Evolutionary conservation across 2,797 vertebrate species (phyloP).

Genomic region (Oryzias dopingdopingensis): DNA sequence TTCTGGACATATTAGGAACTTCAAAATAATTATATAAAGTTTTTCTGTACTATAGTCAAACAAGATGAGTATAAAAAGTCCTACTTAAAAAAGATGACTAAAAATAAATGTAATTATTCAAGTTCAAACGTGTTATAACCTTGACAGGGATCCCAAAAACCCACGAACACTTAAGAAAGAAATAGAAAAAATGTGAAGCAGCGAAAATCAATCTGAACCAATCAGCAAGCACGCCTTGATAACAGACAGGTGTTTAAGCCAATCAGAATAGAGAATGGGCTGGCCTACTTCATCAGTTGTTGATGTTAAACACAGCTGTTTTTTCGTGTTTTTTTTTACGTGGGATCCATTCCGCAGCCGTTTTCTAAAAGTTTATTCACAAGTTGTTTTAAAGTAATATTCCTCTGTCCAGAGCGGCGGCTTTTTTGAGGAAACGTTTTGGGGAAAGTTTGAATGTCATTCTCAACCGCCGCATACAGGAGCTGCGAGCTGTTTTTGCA

Average conservation of each 20-base stretch:
- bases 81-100: neutral
- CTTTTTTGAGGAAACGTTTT: slow-evolving; percentile 25
- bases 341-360: slow-evolving; percentile 16
- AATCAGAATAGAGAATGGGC: slow-evolving; percentile 54
- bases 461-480: slow-evolving; percentile 16
- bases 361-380: slow-evolving; percentile 8
- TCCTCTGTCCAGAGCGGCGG: neutral
- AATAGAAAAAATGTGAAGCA: slow-evolving; percentile 50
- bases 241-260: slow-evolving; percentile 43
- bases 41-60: no score
- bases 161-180: slow-evolving; percentile 48
- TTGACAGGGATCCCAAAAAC: slow-evolving; percentile 39
- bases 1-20: slow-evolving; percentile 27
- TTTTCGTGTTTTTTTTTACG: slow-evolving; percentile 41
- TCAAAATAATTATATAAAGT: slow-evolving; percentile 6
- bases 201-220: slow-evolving; percentile 48
- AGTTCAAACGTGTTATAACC: neutral
- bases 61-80: neutral
- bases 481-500: slow-evolving; percentile 36
- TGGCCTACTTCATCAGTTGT: slow-evolving; percentile 34
- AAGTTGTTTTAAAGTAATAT: neutral
- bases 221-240: slow-evolving; percentile 35
- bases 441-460: slow-evolving; percentile 16
- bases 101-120: neutral
- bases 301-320: slow-evolving; percentile 72